A percentile compares a stretch with the other conserved stretches of the same genome.
Evolutionary conservation across 2,113 vertebrate species (phyloP).

Genomic region (Solea senegalensis): DNA sequence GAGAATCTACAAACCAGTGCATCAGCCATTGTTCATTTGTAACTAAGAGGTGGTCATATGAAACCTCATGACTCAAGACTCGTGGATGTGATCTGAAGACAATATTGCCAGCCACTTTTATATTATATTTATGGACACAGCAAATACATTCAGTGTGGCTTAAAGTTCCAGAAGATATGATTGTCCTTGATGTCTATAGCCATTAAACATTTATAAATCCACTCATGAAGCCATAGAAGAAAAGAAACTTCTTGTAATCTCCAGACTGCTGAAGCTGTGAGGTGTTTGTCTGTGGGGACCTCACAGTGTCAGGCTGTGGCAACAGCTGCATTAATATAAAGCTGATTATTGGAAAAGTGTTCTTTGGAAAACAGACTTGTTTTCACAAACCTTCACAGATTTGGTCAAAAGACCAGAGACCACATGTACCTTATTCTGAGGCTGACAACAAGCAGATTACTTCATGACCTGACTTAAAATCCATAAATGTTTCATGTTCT

Average conservation of each 20-base stretch:
- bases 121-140: no score
- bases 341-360: not conserved
- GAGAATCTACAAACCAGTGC: no score
- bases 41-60: no score
- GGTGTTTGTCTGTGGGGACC: not conserved
- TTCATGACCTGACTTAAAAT: not conserved
- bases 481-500: not conserved
- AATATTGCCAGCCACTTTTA: no score
- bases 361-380: not conserved
- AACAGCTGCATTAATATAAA: no score
- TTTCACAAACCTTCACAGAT: not conserved
- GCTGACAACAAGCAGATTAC: not conserved
- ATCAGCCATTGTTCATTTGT: no score
- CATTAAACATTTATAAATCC: not conserved
- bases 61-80: no score
- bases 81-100: no score
- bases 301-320: no score
- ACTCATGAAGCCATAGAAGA: not conserved
- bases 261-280: not conserved
- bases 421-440: not conserved
- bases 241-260: not conserved
- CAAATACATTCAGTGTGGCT: not conserved
- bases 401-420: conserved; percentile 5
- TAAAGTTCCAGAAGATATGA: not conserved
- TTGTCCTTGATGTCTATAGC: not conserved